These are phyloP conservation scores for Ligdia adustata DNA, from an alignment of 2,888 invertebrate species.

Conservation along the genomic window DNA sequence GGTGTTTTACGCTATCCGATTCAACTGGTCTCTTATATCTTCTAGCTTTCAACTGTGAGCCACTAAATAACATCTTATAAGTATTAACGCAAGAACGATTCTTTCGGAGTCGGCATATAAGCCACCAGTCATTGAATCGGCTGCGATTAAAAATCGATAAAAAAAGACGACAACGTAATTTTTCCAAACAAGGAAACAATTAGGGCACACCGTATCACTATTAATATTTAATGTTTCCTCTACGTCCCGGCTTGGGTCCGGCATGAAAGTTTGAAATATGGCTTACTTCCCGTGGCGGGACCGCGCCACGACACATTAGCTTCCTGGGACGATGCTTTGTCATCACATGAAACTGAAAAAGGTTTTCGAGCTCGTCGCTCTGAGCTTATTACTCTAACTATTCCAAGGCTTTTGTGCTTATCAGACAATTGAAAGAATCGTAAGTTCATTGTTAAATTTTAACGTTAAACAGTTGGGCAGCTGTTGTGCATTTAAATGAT, in stretches of 20 bases:
- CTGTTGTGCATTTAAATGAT: too few relatives aligned
- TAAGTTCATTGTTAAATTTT: too few relatives aligned
- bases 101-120: too few relatives aligned
- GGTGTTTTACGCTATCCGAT: background rate
- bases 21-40: too few relatives aligned
- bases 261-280: constrained; percentile 39
- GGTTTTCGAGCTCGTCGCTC: background rate
- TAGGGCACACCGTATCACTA: constrained; percentile 20
- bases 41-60: too few relatives aligned
- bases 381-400: too few relatives aligned
- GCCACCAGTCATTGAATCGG: too few relatives aligned
- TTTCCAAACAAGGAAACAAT: constrained; percentile 14
- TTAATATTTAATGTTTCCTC: constrained; percentile 23
- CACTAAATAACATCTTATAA: too few relatives aligned
- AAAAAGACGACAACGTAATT: background rate
- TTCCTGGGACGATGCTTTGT: constrained; percentile 36
- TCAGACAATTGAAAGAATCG: too few relatives aligned
- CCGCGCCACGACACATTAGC: constrained; percentile 40
- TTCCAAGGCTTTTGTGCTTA: too few relatives aligned
- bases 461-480: too few relatives aligned
- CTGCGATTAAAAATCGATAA: background rate
- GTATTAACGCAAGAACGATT: too few relatives aligned
- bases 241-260: constrained; percentile 8
- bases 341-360: constrained; percentile 3
- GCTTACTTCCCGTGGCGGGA: constrained; percentile 39